Base-by-base conservation (phyloP, 1,140 invertebrate species). In the Drosophila funebris region DNA sequence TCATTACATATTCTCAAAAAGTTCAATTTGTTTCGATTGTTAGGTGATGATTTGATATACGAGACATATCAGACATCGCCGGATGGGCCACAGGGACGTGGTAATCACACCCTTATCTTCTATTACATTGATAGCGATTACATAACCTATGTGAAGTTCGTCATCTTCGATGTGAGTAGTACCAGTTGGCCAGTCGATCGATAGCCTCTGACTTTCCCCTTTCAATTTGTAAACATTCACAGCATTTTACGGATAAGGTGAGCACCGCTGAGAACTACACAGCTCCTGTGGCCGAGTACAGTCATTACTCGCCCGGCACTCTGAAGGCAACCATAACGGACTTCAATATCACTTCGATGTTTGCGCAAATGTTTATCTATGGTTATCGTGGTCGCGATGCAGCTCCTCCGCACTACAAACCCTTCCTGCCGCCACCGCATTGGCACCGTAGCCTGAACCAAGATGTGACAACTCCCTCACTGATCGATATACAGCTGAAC, bases 81-180 rank as follows among this genome's bases (percentile, higher is more conserved):
- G 3, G 48, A 78, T 24, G 41, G 14, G 4, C 41, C 41, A 5
- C 29, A 46, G n/a, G 11, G 4, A 22, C 27, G 9, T 0, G 46
- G 31, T 8, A 88, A 79, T 22, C 80, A 75, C 9, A 66, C 77
- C 0, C 57, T 90, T 1, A 31, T 24, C 4, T 91, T 91, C 46
- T 90, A 91, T 50, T 91, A 76, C 27, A 78, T 91, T 0, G 90
- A 91, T 46, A 90, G 60, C 18, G 36, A 60, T 27, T 83, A 54
- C 20, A 89, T 91, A 54, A 91, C 90, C 20, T 91, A 85, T 20
- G 66, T 91, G 4, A 74, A 88, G 39, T 91, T 91, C 54, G 64
- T 74, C 0, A 41, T 91, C 27, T 75, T 79, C n/a, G 70, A 89
- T 67, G 90, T 90, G 53, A 90, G 89, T 87, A 53, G n/a, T 8